Base-by-base conservation (phyloP, 2,888 invertebrate species). In the Nysson spinosus region DNA sequence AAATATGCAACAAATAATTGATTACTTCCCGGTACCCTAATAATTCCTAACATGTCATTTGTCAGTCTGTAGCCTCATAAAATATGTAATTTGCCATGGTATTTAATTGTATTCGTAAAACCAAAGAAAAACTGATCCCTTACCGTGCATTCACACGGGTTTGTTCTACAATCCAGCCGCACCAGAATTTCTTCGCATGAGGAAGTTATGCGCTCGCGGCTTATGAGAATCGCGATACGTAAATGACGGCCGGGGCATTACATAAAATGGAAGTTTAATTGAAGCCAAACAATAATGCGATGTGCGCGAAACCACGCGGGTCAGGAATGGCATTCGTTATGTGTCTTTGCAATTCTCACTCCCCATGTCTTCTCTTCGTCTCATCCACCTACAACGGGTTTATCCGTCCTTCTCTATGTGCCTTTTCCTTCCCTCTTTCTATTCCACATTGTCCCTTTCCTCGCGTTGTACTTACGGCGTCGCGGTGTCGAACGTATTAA, bases 231-330 rank as follows among this genome's bases (percentile, higher is more conserved):
- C 67, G 69, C 52, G 66, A 72, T 78, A 83, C 80, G 81, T 80
- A 79, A 83, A 81, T 80, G 81, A 80, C 75, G 77, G 71, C 49
- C 67, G 69, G 70, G 70, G 68, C 69, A 81, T 85, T 83, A 82
- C 80, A 80, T 83, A 82, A 82, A 85, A 84, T 84, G 82, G 82
- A 84, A 83, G 83, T 85, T 85, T 85, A 85, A 85, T 84, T 84
- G 85, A 85, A 84, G 83, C 78, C 78, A 79, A 85, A 85, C 80
- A 86, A 84, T 85, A 84, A 86, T 83, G 81, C 78, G 81, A 80
- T 78, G 80, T 81, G 81, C 75, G 81, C 75, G 76, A 74, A 81
- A 83, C 75, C 77, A 69, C 80, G 78, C 79, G 78, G 81, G 75
- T 82, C 81, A 82, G 83, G 79, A 84, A 85, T 82, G 81, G 79